Evolutionary conservation across 2,888 invertebrate genomes (phyloP).

Genomic region (Thymelicus acteon): DNA sequence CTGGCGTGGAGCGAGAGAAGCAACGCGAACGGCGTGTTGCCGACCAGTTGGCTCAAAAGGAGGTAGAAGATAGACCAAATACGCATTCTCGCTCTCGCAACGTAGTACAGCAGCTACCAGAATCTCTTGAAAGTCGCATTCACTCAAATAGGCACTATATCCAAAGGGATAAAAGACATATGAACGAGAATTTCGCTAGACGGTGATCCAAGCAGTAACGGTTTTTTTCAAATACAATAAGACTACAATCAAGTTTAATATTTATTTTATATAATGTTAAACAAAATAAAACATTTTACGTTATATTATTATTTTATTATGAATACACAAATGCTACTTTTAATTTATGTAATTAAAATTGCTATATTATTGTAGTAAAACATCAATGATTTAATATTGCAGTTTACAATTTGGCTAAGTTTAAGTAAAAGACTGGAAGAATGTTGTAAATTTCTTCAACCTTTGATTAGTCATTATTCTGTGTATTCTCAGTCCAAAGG

Average conservation of each 20-base stretch:
- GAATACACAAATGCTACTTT: constrained; percentile 33
- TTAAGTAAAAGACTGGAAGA: not conserved
- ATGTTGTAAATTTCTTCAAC: not conserved
- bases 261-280: constrained; percentile 24
- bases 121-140: constrained; percentile 92
- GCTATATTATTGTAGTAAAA: not conserved
- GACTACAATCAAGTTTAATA: constrained; percentile 11
- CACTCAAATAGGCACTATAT: constrained; percentile 95
- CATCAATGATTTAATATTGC: not conserved
- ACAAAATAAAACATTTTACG: constrained; percentile 28
- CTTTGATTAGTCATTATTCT: not conserved
- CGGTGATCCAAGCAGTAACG: constrained; percentile 65
- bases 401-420: not conserved
- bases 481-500: constrained; percentile 85
- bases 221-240: constrained; percentile 29
- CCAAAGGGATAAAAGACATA: constrained; percentile 91
- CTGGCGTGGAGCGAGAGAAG: constrained; percentile 89
- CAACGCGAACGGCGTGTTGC: constrained; percentile 87
- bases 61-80: constrained; percentile 75
- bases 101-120: constrained; percentile 84
- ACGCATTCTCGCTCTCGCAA: constrained; percentile 86
- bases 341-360: constrained; percentile 14
- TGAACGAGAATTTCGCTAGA: constrained; percentile 93
- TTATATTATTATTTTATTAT: not conserved
- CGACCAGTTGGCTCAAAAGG: constrained; percentile 84